These are phyloP conservation scores for Cerceris rybyensis DNA, from an alignment of 2,888 invertebrate species.

Conservation along the genomic window DNA sequence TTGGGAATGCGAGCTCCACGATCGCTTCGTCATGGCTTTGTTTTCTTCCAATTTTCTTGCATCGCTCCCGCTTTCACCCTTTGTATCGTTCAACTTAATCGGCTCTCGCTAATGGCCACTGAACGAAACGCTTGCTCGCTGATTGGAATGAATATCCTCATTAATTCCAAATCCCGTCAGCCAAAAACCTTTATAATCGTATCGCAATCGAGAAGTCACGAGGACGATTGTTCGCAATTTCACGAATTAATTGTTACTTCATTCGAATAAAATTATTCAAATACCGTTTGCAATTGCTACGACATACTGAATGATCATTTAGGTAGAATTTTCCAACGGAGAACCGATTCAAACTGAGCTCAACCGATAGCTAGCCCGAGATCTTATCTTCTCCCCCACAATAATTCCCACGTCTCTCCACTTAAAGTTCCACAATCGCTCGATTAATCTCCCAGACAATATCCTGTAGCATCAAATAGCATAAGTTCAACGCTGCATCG, in stretches of 20 bases:
- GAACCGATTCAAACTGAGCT: too few relatives aligned
- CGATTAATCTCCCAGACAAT: too few relatives aligned
- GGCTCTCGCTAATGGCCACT: not conserved
- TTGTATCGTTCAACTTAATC: conserved; percentile 5
- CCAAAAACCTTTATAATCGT: not conserved
- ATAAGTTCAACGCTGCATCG: too few relatives aligned
- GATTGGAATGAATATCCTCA: not conserved
- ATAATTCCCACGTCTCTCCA: too few relatives aligned
- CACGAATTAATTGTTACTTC: not conserved
- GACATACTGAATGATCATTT: too few relatives aligned
- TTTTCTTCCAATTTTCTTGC: conserved; percentile 31
- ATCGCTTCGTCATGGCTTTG: conserved; percentile 15
- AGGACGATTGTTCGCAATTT: not conserved
- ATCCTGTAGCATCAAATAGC: too few relatives aligned
- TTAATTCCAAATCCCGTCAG: not conserved
- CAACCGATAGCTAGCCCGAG: too few relatives aligned
- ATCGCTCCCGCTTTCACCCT: conserved; percentile 34
- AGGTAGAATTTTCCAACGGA: too few relatives aligned
- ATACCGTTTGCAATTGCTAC: too few relatives aligned
- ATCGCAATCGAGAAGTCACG: not conserved
- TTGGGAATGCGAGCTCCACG: conserved; percentile 33
- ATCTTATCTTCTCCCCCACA: too few relatives aligned
- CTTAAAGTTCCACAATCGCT: too few relatives aligned
- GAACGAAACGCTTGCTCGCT: not conserved
- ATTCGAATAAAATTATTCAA: too few relatives aligned